Base-by-base conservation (phyloP, 2,113 vertebrate genomes). In the Rousettus leschenaultii region DNA sequence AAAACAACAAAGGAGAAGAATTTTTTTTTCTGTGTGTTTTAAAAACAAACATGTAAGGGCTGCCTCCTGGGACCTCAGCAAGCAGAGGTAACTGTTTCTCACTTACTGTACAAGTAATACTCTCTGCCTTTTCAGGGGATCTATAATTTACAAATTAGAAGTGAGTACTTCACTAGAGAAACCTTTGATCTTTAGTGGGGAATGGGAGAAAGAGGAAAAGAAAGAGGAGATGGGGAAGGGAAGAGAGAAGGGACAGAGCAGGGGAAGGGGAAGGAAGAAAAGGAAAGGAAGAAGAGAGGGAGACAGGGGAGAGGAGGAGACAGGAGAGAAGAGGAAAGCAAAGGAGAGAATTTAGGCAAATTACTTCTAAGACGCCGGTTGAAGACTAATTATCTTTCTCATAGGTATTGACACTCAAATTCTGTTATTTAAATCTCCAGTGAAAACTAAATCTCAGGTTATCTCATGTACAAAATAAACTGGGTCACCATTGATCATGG, bases 401-500 rank as follows among this genome's bases (percentile, higher is more conserved):
- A 91, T 85, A 26, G 35, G 21, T 92, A 93, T 12, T 93, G 96
- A 95, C 43, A 65, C 73, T 88, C 91, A 84, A 85, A 95, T 97
- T 65, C 28, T 94, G 9, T 43, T 94, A 97, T 96, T 97, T 79
- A 82, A 89, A 59, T 79, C 38, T 87, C 11, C 2, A 94, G 73
- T 53, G 79, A 95, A 91, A 96, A 79, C 30, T 18, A 94, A 85
- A 80, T 77, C 16, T 91, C 79, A 48, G 30, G 12, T 70, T 82
- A 21, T 66, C 48, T 30, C 45, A 74, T 38, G 13, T 45, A 68
- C 65, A 89, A 95, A 94, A 82, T 77, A 83, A 45, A 96, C 66
- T 82, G 96, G 80, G 77, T 97, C 95, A 82, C 59, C 92, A 97
- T 66, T 96, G 97, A 98, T 98, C 94, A 90, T 87, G 79, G 88